Evolutionary conservation across 2,888 invertebrate genomes (phyloP).

Genomic region (Drosophila barbarae): DNA sequence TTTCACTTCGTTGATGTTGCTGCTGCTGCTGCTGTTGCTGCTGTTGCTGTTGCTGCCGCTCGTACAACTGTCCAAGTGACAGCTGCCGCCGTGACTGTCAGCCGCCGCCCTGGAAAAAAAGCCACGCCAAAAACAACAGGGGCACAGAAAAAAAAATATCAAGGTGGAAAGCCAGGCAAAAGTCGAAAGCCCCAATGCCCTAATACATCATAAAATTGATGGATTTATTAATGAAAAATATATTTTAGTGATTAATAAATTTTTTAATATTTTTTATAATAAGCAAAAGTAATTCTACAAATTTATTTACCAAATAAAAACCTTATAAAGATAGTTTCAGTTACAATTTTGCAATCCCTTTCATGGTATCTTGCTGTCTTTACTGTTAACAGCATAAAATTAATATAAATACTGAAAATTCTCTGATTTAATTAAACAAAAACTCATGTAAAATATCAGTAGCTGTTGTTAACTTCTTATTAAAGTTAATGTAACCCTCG

Average conservation of each 20-base stretch:
- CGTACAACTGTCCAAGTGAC: slow-evolving; percentile 75
- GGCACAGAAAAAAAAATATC: slow-evolving; percentile 16
- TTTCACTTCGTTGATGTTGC: slow-evolving; percentile 46
- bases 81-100: slow-evolving; percentile 73
- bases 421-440: neutral
- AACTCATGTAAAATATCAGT: neutral
- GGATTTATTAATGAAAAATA: neutral
- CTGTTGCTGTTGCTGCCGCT: slow-evolving; percentile 50
- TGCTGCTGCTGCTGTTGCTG: slow-evolving; percentile 39
- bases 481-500: neutral
- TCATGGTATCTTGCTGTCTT: no score
- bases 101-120: slow-evolving; percentile 27
- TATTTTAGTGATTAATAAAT: no score
- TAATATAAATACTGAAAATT: no score
- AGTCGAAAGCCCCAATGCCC: slow-evolving; percentile 2
- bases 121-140: slow-evolving; percentile 35
- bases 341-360: neutral
- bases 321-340: neutral
- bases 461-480: neutral
- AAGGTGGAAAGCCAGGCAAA: slow-evolving; percentile 7
- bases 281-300: neutral
- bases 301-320: neutral
- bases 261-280: neutral
- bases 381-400: no score
- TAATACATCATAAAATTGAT: neutral